Base-by-base conservation (phyloP, 2,888 invertebrate genomes). In the Mimachlamys varia region DNA sequence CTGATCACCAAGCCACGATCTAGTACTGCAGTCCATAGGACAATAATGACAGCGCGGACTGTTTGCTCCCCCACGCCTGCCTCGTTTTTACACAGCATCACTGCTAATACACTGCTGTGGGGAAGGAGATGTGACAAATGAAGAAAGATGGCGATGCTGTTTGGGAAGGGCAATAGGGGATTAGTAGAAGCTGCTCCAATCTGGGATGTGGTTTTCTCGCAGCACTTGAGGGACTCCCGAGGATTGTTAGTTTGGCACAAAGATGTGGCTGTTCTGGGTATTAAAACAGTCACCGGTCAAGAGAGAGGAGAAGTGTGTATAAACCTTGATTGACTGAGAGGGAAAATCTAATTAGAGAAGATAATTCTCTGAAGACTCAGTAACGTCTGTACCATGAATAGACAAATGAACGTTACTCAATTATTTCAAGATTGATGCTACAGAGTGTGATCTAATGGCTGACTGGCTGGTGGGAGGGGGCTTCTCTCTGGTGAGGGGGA, bases 241-340 rank as follows among this genome's bases (percentile, higher is more conserved):
- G 33, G 33, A 33, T 76, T 76, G 76, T 76, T 33, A 22, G 27
- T 33, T 76, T 76, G 33, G 33, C 76, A 76, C 76, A 76, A 33
- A 76, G 76, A 76, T 76, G 76, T 76, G 76, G 33, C 33, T 33
- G 76, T 33, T 33, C 33, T 76, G 76, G 76, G 76, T 76, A 76
- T 76, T 76, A 76, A 76, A 76, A 76, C 76, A 76, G 76, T 76
- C 76, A 76, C 76, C 76, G 76, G 76, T 76, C 76, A 76, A 76
- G 76, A 76, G 33, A 76, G 33, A 76, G 76, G 22, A 76, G 76
- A 27, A 76, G 76, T 76, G 76, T 76, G 76, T 76, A 76, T 76
- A 76, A 76, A 76, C 76, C 27, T 76, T 76, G 76, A 76, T 76
- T 76, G 76, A 76, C 76, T 76, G 76, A 22, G 76, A 76, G 27